Percentiles rank a stretch among this genome's conserved stretches.
These are phyloP conservation scores for Lutjanus argentimaculatus DNA, from an alignment of 2,797 vertebrate genomes.

Conservation along the genomic window DNA sequence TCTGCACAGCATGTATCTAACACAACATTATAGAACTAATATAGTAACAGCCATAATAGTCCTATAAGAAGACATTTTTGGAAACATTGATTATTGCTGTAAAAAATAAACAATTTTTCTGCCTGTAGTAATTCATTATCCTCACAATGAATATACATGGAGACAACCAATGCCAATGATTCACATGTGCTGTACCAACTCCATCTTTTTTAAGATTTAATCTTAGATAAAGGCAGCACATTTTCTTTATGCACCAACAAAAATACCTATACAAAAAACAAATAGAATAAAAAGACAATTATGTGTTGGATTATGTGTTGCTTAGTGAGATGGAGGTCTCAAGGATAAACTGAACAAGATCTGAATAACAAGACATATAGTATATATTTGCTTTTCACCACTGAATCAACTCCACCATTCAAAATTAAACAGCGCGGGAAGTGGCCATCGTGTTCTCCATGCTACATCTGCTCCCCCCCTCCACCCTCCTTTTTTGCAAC, in stretches of 20 bases:
- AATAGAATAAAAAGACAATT: no score
- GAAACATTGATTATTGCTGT: background rate
- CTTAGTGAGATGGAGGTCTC: no score
- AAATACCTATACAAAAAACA: no score
- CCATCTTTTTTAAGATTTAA: background rate
- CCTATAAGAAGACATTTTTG: background rate
- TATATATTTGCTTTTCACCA: background rate
- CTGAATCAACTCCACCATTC: background rate
- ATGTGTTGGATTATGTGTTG: no score
- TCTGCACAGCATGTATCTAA: background rate
- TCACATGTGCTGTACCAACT: background rate
- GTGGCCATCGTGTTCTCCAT: conserved; percentile 18
- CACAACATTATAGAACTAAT: background rate
- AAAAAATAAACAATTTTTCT: background rate
- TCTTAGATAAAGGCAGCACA: no score
- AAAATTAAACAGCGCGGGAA: conserved; percentile 41
- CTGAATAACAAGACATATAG: background rate
- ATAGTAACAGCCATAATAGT: no score
- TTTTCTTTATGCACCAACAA: no score
- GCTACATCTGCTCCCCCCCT: conserved; percentile 60
- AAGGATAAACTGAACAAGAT: no score
- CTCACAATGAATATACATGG: background rate
- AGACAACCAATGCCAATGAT: background rate
- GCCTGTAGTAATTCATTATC: background rate
- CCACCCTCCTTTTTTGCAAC: conserved; percentile 6